A percentile compares a stretch with the other conserved stretches of the same genome.
Conservation (phyloP, 1,140 invertebrate genomes). For the Bactericera cockerelli region DNA sequence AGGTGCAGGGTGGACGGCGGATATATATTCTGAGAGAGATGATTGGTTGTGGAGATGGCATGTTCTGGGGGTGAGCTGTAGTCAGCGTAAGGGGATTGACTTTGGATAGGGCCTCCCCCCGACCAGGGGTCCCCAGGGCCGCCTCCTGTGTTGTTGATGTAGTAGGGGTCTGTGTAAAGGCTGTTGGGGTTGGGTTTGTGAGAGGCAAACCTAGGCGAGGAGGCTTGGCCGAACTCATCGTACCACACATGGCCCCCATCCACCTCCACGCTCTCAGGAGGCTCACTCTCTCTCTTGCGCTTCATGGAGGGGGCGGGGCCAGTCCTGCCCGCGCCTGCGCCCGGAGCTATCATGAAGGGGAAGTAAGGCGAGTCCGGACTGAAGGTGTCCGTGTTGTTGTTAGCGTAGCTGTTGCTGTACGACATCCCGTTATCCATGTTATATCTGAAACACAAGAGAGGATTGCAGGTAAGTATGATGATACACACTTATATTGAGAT, state of each 20-base stretch:
- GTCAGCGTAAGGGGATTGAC: conserved; percentile 27
- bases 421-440: conserved; percentile 3
- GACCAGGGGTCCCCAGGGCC: conserved; percentile 33
- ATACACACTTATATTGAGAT: no score
- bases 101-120: conserved; percentile 26
- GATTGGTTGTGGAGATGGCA: conserved; percentile 25
- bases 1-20: conserved; percentile 34
- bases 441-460: background rate
- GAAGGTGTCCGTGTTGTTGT: conserved; percentile 29
- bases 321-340: no score
- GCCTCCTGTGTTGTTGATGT: conserved; percentile 28
- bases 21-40: conserved; percentile 32
- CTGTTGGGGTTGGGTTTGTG: conserved; percentile 29
- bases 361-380: conserved; percentile 42
- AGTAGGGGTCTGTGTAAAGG: conserved; percentile 28
- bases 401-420: conserved; percentile 20
- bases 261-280: background rate
- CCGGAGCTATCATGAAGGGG: conserved; percentile 33
- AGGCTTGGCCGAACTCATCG: conserved; percentile 77
- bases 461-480: no score
- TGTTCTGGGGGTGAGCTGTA: conserved; percentile 28
- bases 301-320: conserved; percentile 21
- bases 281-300: background rate
- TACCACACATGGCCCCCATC: background rate
- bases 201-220: conserved; percentile 70